Evolutionary conservation across 2,113 vertebrate species (phyloP).

Genomic region (Mastomys natalensis): DNA sequence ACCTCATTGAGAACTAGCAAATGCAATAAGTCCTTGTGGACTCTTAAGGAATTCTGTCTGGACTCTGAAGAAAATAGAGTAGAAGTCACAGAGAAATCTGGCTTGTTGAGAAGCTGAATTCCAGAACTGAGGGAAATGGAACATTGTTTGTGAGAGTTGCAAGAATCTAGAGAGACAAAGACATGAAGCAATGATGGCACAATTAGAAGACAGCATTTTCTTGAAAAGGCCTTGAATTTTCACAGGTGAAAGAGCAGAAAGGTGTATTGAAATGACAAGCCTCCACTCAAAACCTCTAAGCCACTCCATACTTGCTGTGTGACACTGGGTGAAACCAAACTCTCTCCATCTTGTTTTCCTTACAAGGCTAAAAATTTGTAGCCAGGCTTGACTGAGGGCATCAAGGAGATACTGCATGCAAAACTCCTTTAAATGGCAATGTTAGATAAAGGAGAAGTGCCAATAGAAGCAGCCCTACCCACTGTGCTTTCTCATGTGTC

Average conservation of each 20-base stretch:
- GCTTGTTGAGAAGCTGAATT: not conserved
- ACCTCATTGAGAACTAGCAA: constrained; percentile 4
- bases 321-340: not conserved
- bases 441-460: not conserved
- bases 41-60: constrained; percentile 62
- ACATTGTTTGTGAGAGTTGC: not conserved
- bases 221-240: constrained; percentile 8
- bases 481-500: not conserved
- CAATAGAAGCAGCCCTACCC: not conserved
- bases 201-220: not conserved
- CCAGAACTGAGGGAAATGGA: not conserved
- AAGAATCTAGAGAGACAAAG: not conserved
- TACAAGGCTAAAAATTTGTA: not conserved
- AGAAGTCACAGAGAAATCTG: constrained; percentile 40
- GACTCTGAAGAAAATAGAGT: constrained; percentile 15
- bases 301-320: not conserved
- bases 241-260: not conserved
- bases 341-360: not conserved
- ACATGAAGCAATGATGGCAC: not conserved
- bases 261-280: not conserved
- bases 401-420: not conserved
- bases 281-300: not conserved
- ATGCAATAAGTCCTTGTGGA: constrained; percentile 23
- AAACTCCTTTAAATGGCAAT: not conserved
- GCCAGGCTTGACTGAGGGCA: not conserved